These are phyloP conservation scores for Holothuria scabra DNA, from an alignment of 53 echinoderm and acorn worm genomes.

Conservation along the genomic window DNA sequence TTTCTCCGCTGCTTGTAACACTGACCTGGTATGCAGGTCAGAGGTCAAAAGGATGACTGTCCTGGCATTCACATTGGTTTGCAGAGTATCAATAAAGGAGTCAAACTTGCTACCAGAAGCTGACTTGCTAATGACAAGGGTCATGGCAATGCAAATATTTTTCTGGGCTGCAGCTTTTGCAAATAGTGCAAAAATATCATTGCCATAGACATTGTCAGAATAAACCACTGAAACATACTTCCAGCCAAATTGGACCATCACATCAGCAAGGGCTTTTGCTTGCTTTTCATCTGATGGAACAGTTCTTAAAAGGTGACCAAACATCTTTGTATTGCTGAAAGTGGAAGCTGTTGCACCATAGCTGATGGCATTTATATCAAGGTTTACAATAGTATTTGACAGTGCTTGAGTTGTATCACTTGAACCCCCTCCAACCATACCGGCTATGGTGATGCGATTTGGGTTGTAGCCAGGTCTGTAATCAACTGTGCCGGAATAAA, in stretches of 20 bases:
- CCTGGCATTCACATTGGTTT: constrained; percentile 66
- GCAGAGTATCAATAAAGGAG: constrained; percentile 10
- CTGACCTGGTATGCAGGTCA: constrained; percentile 57
- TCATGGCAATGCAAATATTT: constrained; percentile 79
- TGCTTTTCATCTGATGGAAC: constrained; percentile 83
- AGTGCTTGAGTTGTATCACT: constrained; percentile 78
- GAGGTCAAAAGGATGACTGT: constrained; percentile 79
- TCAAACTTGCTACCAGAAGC: neutral
- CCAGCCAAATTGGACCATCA: constrained; percentile 68
- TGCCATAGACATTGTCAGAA: constrained; percentile 77
- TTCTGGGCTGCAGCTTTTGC: constrained; percentile 6
- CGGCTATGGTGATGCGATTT: constrained; percentile 65
- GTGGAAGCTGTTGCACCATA: constrained; percentile 77
- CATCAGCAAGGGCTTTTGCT: constrained; percentile 73
- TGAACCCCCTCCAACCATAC: constrained; percentile 83
- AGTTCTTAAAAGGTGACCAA: constrained; percentile 84
- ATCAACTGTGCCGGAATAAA: constrained; percentile 77
- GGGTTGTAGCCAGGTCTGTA: constrained; percentile 73
- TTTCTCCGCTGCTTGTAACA: constrained; percentile 75
- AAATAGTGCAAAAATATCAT: constrained; percentile 62
- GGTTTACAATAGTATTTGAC: constrained; percentile 62
- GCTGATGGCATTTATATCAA: constrained; percentile 67
- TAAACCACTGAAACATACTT: constrained; percentile 80
- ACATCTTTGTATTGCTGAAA: constrained; percentile 63
- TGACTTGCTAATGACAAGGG: constrained; percentile 34